Evolutionary conservation across 2,888 invertebrate genomes (phyloP), one percentile per base, ranked within the genome.

Genomic region (Aleiodes testaceus): DNA sequence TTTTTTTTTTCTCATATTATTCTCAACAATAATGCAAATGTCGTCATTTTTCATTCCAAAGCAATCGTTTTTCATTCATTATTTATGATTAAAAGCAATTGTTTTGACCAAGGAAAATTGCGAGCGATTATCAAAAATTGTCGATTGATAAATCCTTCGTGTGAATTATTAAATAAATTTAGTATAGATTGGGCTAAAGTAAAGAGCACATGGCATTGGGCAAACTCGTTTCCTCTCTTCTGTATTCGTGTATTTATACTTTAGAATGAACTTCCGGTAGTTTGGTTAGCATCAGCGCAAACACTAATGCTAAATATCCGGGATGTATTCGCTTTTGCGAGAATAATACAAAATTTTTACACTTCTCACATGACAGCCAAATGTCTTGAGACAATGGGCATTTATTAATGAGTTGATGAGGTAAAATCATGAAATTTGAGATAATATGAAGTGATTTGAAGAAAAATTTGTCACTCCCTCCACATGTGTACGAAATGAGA

Each of bases 211-310:
- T 63, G 63, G 45, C 45, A 45, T 45, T 63, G 45, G 44, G 12
- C 18, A 18, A 7, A 7, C 44, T 61, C 42, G 20, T 44, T 45
- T 63, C 63, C 63, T 63, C 45, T 26, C 45, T 20, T 22, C 45
- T 63, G 44, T 45, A 63, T 63, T 63, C 45, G 22, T 45, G 22
- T 63, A 63, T 63, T 63, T 63, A 63, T 63, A 45, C 45, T 22
- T 22, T 63, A 63, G 63, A 63, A 63, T 63, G 22, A 63, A 63
- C 63, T 63, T 63, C 63, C 63, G 63, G 63, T 63, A 44, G 63
- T 63, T 63, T 63, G 63, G 63, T 47, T 63, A 45, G 44, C 44
- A 20, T 63, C 63, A 45, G 26, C 63, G 44, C 44, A 63, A 63
- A 63, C 20, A 45, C 63, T 45, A 44, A 63, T 45, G 45, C 22